Evolutionary conservation across 1,140 invertebrate species (phyloP).

Genomic region (Hypothenemus hampei): DNA sequence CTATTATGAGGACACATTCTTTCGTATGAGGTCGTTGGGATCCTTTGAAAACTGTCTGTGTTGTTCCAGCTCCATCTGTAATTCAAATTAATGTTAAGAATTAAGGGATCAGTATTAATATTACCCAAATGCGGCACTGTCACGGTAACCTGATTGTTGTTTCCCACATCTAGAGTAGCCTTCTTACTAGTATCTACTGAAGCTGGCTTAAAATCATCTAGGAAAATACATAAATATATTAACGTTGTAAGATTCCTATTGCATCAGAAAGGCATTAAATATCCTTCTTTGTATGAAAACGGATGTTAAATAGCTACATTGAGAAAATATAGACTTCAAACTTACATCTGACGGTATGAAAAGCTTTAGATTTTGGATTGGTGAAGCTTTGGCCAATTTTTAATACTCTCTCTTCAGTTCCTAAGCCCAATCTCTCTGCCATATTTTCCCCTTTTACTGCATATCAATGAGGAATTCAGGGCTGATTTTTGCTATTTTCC

Average conservation of each 20-base stretch:
- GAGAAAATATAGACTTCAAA: constrained; percentile 27
- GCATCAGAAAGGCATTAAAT: no score
- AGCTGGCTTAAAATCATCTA: constrained; percentile 96
- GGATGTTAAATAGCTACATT: no score
- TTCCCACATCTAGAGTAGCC: constrained; percentile 81
- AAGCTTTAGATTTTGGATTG: constrained; percentile 64
- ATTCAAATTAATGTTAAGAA: not conserved
- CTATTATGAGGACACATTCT: constrained; percentile 94
- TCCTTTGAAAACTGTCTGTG: constrained; percentile 91
- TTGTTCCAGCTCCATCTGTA: constrained; percentile 74
- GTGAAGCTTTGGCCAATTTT: constrained; percentile 79
- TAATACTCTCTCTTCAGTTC: constrained; percentile 70
- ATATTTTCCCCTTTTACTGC: constrained; percentile 45
- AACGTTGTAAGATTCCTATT: no score
- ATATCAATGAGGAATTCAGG: constrained; percentile 18
- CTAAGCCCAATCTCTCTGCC: constrained; percentile 70
- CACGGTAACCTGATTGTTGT: constrained; percentile 84
- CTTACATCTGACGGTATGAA: constrained; percentile 87
- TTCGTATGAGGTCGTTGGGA: constrained; percentile 82
- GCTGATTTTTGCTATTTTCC: no score
- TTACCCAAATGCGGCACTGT: constrained; percentile 86
- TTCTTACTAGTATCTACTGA: constrained; percentile 89
- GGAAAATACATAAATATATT: not conserved
- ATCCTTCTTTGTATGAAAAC: no score
- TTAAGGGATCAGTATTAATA: not conserved